A percentile compares a stretch with the other conserved stretches of the same genome.
Conservation (phyloP, 2,797 vertebrate species). For the Melanotaenia boesemani region DNA sequence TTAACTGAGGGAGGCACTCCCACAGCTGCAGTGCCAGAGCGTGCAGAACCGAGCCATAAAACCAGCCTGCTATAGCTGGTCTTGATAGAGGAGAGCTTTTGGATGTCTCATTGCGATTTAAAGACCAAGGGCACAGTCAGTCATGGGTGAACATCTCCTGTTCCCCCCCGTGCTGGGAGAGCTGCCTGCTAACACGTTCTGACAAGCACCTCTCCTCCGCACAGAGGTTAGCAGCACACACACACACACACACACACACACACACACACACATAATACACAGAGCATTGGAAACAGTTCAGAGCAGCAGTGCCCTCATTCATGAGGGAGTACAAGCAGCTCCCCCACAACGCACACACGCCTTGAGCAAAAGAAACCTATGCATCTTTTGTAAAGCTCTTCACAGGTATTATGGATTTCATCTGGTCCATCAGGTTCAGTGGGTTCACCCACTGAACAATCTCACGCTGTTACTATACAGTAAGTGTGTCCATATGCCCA, state of each 20-base stretch:
- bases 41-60: conserved; percentile 20
- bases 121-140: conserved; percentile 54
- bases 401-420: conserved; percentile 21
- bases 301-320: conserved; percentile 34
- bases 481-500: conserved; percentile 32
- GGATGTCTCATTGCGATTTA: conserved; percentile 63
- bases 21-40: background rate
- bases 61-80: conserved; percentile 9
- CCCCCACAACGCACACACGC: background rate
- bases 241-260: conserved; percentile 7
- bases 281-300: conserved; percentile 7
- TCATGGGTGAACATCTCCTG: conserved; percentile 35
- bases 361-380: conserved; percentile 16
- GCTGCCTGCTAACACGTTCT: conserved; percentile 46
- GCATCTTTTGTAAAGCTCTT: conserved; percentile 28
- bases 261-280: conserved; percentile 9
- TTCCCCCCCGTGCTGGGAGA: conserved; percentile 31
- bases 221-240: conserved; percentile 23
- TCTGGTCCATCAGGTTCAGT: conserved; percentile 39
- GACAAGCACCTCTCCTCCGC: conserved; percentile 49
- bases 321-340: conserved; percentile 33
- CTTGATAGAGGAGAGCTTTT: conserved; percentile 51
- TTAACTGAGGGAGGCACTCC: conserved; percentile 10
- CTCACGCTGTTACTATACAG: conserved; percentile 23
- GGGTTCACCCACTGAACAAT: conserved; percentile 33